Evolutionary conservation across 2,797 vertebrate species (phyloP).

Genomic region (Furcifer pardalis): DNA sequence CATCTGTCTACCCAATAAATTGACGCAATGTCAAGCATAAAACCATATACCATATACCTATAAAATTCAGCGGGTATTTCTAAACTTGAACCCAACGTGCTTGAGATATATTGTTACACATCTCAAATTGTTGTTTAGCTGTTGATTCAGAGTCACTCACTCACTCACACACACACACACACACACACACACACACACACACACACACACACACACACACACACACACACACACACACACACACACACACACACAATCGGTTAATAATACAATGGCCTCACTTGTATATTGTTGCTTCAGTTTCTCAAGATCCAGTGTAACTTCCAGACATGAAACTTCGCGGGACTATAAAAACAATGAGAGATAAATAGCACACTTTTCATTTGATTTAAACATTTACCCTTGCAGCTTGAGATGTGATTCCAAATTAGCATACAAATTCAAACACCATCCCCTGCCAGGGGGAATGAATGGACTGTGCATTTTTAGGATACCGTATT

Average conservation of each 20-base stretch:
- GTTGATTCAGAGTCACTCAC: slow-evolving; percentile 30
- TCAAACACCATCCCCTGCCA: background rate
- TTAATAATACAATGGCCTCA: slow-evolving; percentile 68
- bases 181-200: too few relatives aligned
- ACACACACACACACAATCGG: slow-evolving; percentile 28
- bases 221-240: too few relatives aligned
- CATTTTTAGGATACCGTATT: too few relatives aligned
- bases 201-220: too few relatives aligned
- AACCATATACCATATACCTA: background rate
- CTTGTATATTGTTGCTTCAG: slow-evolving; percentile 65
- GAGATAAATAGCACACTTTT: background rate
- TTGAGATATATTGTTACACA: slow-evolving; percentile 22
- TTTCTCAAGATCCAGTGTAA: slow-evolving; percentile 66
- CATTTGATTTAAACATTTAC: background rate
- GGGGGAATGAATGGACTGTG: too few relatives aligned
- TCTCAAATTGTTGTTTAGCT: slow-evolving; percentile 29
- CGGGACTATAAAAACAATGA: slow-evolving; percentile 68
- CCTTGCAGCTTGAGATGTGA: background rate
- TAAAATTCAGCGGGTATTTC: background rate
- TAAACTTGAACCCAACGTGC: background rate
- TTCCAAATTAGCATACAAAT: background rate
- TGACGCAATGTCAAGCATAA: background rate
- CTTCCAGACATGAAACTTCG: slow-evolving; percentile 75
- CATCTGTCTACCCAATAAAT: slow-evolving; percentile 1
- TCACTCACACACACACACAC: too few relatives aligned